phyloP scores from a whole-genome alignment of 2,888 invertebrate genomes.

The Ophion ventricosus region DNA sequence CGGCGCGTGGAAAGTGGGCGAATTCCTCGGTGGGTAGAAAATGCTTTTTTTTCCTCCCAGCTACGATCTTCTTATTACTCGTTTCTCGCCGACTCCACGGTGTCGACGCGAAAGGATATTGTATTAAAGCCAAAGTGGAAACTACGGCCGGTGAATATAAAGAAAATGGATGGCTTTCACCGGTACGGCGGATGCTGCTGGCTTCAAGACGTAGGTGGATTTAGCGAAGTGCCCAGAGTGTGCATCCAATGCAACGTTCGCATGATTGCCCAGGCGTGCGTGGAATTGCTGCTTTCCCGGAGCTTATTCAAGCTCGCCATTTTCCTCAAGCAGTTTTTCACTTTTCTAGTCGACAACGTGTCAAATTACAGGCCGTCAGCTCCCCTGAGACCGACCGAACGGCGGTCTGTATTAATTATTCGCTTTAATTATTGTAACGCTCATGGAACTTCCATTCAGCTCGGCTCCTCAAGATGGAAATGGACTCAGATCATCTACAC shows the following conservation, averaged over 20 bases:
- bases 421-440: constrained; percentile 74
- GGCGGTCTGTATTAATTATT: constrained; percentile 74
- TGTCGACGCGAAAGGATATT: constrained; percentile 43
- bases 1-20: constrained; percentile 46
- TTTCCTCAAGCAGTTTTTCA: not conserved
- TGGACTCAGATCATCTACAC: constrained; percentile 12
- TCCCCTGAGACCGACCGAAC: not conserved
- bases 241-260: constrained; percentile 28
- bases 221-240: constrained; percentile 20
- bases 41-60: constrained; percentile 19
- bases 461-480: constrained; percentile 21
- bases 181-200: constrained; percentile 34
- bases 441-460: constrained; percentile 57
- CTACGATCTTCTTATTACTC: not conserved
- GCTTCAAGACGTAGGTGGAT: not conserved
- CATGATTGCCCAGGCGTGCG: constrained; percentile 37
- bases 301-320: not conserved
- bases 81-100: constrained; percentile 10
- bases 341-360: constrained; percentile 53
- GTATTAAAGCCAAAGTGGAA: constrained; percentile 60
- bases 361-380: constrained; percentile 31
- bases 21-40: constrained; percentile 52
- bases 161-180: constrained; percentile 74
- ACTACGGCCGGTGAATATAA: constrained; percentile 67
- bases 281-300: not conserved